Conservation (phyloP, 2,797 vertebrate species). For the Danio jaintianensis region DNA sequence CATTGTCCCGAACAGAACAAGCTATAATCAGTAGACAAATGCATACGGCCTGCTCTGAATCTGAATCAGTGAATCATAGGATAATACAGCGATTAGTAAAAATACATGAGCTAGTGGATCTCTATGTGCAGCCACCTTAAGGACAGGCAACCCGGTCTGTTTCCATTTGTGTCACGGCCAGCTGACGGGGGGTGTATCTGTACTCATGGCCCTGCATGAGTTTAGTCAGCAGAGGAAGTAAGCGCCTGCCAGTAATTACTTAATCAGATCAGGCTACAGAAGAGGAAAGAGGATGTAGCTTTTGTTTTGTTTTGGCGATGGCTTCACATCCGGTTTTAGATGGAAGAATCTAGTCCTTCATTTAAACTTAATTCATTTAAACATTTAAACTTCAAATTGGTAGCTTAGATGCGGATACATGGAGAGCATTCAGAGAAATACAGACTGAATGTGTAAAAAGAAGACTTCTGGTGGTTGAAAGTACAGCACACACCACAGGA, state of each 20-base stretch:
- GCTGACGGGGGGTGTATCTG: constrained; percentile 62
- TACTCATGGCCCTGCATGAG: constrained; percentile 64
- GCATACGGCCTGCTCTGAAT: not conserved
- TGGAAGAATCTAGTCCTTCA: constrained; percentile 24
- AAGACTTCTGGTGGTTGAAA: constrained; percentile 37
- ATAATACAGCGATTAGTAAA: not conserved
- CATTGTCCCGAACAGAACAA: not conserved
- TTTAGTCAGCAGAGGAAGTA: constrained; percentile 68
- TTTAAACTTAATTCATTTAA: constrained; percentile 25
- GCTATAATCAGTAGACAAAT: not conserved
- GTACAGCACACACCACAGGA: not conserved
- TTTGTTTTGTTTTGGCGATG: constrained; percentile 23
- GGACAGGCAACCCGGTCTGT: constrained; percentile 4
- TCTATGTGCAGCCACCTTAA: not conserved
- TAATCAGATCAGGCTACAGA: constrained; percentile 68
- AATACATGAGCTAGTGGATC: constrained; percentile 7
- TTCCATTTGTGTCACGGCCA: constrained; percentile 60
- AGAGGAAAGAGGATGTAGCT: constrained; percentile 50
- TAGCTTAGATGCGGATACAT: no score
- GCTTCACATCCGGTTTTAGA: not conserved
- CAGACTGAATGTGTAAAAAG: not conserved
- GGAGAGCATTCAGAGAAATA: not conserved
- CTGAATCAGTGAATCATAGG: not conserved
- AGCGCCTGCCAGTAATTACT: constrained; percentile 68
- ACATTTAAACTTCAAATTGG: no score